Percentiles rank a stretch among this genome's conserved stretches.
These are phyloP conservation scores for Spongilla lacustris DNA, from an alignment of 37 sponge, comb jelly and placozoan genomes.

Conservation along the genomic window DNA sequence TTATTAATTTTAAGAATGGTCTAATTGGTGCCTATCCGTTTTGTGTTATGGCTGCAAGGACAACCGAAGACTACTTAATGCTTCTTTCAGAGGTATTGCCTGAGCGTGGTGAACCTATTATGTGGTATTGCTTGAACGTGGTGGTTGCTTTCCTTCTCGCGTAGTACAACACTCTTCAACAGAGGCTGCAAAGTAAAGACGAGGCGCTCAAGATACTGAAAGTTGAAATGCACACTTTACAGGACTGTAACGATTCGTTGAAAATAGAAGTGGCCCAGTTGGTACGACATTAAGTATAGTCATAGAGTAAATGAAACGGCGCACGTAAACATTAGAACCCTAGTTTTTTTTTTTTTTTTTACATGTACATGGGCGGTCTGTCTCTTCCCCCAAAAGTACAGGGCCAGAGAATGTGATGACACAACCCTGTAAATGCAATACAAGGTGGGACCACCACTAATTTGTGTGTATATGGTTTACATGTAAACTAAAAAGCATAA, in stretches of 20 bases:
- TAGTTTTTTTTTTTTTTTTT: no score
- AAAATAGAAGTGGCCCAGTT: not conserved
- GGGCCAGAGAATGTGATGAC: no score
- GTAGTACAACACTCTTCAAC: not conserved
- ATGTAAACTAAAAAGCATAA: no score
- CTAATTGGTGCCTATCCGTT: not conserved
- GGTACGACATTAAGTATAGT: not conserved
- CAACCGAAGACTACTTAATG: not conserved
- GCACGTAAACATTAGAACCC: no score
- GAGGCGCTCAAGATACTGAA: slow-evolving; percentile 52
- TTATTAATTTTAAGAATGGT: not conserved
- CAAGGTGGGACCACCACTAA: no score
- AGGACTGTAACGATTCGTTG: not conserved
- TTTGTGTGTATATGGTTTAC: no score
- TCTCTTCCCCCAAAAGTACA: no score
- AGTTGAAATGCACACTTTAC: slow-evolving; percentile 24
- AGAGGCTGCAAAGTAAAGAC: slow-evolving; percentile 51
- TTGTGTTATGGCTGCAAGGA: not conserved
- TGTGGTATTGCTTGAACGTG: not conserved
- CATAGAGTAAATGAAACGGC: no score
- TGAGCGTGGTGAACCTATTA: not conserved
- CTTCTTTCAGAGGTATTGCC: not conserved
- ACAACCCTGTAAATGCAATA: no score
- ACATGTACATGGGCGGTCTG: no score
- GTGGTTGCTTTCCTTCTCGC: not conserved